phyloP scores from a whole-genome alignment of 2,797 vertebrate species.

The Neomorphus geoffroyi region DNA sequence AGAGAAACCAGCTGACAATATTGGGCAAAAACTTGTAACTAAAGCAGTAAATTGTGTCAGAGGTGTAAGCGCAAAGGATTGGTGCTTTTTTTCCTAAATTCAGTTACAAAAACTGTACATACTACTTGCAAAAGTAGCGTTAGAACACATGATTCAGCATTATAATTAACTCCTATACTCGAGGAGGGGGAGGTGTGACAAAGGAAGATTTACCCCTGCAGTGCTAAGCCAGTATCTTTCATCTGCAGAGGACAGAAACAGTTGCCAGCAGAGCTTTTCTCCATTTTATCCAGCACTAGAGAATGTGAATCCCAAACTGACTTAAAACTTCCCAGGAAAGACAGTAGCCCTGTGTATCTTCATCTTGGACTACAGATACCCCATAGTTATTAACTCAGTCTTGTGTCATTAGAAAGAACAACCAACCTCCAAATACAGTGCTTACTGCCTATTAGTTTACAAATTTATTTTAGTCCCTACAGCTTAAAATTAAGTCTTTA shows the following conservation, averaged over 20 bases:
- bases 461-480: not conserved
- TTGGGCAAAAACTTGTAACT: not conserved
- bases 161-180: not conserved
- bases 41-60: not conserved
- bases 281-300: not conserved
- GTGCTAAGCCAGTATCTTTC: slow-evolving; percentile 27
- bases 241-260: not conserved
- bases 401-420: not conserved
- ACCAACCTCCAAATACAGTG: too few species aligned
- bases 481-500: not conserved
- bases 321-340: not conserved
- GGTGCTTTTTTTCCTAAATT: not conserved
- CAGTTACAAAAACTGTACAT: not conserved
- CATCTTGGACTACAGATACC: not conserved
- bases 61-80: not conserved
- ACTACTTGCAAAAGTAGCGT: not conserved
- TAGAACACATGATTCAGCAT: not conserved
- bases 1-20: not conserved
- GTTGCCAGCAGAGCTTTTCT: not conserved
- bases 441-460: not conserved
- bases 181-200: not conserved
- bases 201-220: slow-evolving; percentile 31
- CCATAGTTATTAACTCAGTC: not conserved
- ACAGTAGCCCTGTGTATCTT: not conserved
- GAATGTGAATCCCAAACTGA: not conserved